Conservation (phyloP, 1,140 invertebrate species). For the Contarinia nasturtii region DNA sequence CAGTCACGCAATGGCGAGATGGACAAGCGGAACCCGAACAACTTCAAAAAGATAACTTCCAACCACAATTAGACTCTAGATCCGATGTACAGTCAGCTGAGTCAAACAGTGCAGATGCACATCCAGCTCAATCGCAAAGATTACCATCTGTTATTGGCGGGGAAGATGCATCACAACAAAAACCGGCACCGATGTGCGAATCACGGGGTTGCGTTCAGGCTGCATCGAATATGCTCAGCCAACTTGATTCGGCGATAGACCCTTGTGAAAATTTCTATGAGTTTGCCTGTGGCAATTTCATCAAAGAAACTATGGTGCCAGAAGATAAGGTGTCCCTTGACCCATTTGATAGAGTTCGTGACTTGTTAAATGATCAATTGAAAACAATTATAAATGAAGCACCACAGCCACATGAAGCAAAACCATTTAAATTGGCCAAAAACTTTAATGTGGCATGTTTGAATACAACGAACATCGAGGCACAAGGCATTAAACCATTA, state of each 20-base stretch:
- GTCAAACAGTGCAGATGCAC: too few relatives aligned
- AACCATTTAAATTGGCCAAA: constrained; percentile 55
- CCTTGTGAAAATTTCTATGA: constrained; percentile 59
- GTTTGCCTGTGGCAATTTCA: constrained; percentile 39
- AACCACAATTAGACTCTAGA: too few relatives aligned
- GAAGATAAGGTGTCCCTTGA: constrained; percentile 64
- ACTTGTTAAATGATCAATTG: constrained; percentile 59
- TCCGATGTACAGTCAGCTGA: too few relatives aligned
- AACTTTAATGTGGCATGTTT: constrained; percentile 65
- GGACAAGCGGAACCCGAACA: too few relatives aligned
- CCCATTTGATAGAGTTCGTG: constrained; percentile 59
- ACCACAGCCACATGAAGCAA: constrained; percentile 37
- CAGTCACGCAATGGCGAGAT: too few relatives aligned
- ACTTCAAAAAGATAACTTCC: too few relatives aligned
- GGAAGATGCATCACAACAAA: too few relatives aligned
- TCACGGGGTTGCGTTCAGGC: constrained; percentile 45
- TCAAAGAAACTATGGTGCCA: constrained; percentile 27
- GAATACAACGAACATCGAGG: constrained; percentile 60
- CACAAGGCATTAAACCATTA: constrained; percentile 47
- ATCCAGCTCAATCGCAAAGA: too few relatives aligned
- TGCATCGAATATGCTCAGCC: constrained; percentile 43
- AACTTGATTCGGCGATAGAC: constrained; percentile 21
- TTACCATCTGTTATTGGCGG: too few relatives aligned
- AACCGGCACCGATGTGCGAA: constrained; percentile 26
- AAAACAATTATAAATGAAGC: constrained; percentile 52